These are phyloP conservation scores for Hydra vulgaris DNA, from an alignment of 30 jellyfish, hydroid and myxozoan species.

Conservation along the genomic window DNA sequence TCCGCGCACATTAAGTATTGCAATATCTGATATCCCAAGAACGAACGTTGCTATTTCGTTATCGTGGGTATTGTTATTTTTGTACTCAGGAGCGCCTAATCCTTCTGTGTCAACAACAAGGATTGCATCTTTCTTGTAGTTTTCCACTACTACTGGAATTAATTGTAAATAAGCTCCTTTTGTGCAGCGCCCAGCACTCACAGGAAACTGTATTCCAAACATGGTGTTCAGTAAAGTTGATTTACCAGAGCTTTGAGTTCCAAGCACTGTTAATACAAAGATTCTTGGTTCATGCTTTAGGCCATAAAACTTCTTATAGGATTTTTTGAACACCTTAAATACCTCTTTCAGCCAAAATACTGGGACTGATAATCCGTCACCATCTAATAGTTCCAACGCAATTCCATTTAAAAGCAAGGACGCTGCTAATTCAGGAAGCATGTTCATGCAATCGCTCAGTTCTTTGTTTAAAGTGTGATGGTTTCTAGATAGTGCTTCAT, in stretches of 20 bases:
- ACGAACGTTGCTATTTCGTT: constrained; percentile 22
- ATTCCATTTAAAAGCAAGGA: constrained; percentile 7
- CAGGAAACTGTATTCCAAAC: constrained; percentile 29
- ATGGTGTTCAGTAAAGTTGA: constrained; percentile 20
- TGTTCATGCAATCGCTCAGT: background rate
- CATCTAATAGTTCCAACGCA: constrained; percentile 18
- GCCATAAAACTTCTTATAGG: background rate
- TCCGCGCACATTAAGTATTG: constrained; percentile 14
- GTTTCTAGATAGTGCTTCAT: background rate
- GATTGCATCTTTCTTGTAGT: constrained; percentile 1
- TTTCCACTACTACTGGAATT: constrained; percentile 14
- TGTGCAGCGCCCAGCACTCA: constrained; percentile 26
- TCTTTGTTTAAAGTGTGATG: background rate
- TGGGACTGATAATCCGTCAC: constrained; percentile 17
- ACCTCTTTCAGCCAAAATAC: constrained; percentile 13
- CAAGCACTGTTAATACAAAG: constrained; percentile 3
- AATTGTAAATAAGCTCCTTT: constrained; percentile 22
- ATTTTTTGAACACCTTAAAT: background rate
- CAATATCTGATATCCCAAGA: constrained; percentile 10
- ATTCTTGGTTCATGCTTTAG: constrained; percentile 5
- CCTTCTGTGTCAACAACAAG: constrained; percentile 23
- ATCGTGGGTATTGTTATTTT: background rate
- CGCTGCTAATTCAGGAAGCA: constrained; percentile 11
- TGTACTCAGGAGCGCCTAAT: constrained; percentile 6
- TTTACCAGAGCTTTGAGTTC: constrained; percentile 22